phyloP scores from a whole-genome alignment of 2,113 vertebrate species.

The Indicator indicator region DNA sequence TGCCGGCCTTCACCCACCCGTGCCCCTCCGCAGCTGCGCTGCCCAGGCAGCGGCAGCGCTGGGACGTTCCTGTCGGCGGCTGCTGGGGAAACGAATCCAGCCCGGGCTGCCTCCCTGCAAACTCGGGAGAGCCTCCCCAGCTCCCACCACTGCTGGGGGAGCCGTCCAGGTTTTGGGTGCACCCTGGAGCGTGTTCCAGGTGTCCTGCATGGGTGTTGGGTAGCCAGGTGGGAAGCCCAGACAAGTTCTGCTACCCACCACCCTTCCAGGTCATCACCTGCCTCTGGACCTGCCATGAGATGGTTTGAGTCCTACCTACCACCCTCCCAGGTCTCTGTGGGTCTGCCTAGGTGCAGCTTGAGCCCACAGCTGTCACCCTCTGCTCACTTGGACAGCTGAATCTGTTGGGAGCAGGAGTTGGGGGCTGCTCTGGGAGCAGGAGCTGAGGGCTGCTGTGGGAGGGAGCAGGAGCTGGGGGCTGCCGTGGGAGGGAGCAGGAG shows the following conservation, averaged over 20 bases:
- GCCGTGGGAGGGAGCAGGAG: no score
- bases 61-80: neutral
- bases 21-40: rapidly evolving
- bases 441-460: no score
- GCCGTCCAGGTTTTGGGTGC: rapidly evolving
- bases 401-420: neutral
- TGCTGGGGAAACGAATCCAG: neutral
- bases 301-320: no score
- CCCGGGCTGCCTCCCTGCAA: neutral
- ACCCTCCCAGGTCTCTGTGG: no score
- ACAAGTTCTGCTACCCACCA: neutral
- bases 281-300: no score
- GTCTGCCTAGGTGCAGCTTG: neutral
- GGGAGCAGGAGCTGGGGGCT: no score
- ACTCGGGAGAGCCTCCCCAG: neutral
- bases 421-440: no score
- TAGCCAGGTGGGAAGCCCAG: no score
- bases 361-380: neutral
- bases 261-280: no score
- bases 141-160: rapidly evolving
- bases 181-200: neutral
- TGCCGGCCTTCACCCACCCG: rapidly evolving
- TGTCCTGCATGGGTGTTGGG: neutral
- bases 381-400: neutral
- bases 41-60: rapidly evolving